Evolutionary conservation across 1,140 invertebrate species (phyloP), one percentile per base, ranked within the genome.

Genomic region (Oedothorax gibbosus): DNA sequence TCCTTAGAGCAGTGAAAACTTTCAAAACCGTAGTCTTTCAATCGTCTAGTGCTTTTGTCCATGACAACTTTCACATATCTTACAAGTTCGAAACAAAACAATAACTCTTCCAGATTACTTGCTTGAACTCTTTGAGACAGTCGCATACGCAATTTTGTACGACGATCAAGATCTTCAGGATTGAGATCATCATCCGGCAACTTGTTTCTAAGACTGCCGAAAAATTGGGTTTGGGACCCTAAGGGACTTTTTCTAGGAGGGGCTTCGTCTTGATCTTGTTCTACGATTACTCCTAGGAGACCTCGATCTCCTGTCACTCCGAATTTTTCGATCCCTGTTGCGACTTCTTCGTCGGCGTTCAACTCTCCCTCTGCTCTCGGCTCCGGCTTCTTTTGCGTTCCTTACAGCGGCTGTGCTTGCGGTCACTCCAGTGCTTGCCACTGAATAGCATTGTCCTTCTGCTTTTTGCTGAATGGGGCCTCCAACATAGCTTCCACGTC

Each of bases 1-100:
- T 99, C 99, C 87, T 99, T 97, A 56, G 96, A 94, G 92, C 99
- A 96, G 88, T 95, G 95, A 90, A 99, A 99, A 91, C 99, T 99
- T 69, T 99, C 97, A 90, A 99, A 99, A 18, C 98, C 96, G 89
- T 99, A 99, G 75, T 99, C 99, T 91, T 99, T 99, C 87, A 99
- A 99, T 87, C 98, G 92, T 88, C 98, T 93, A 0, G 99, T 99
- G 91, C 99, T 99, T 90, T 99, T 99, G 90, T 99, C 99, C 64
- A 97, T 99, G 66, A 99, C 99, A 86, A 99, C 93, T 89, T 98
- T 92, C 11, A 99, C 99, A 92, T 99, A 99, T 88, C 97, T 93
- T 88, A 99, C 98, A 93, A 99, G 99, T 60, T 99, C 99, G 82
- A 99, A 98, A 80, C 97, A 96, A 7, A 97, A 98, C 89, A 99